phyloP scores from a whole-genome alignment of 2,888 invertebrate species.

The Ypsolopha sequella region DNA sequence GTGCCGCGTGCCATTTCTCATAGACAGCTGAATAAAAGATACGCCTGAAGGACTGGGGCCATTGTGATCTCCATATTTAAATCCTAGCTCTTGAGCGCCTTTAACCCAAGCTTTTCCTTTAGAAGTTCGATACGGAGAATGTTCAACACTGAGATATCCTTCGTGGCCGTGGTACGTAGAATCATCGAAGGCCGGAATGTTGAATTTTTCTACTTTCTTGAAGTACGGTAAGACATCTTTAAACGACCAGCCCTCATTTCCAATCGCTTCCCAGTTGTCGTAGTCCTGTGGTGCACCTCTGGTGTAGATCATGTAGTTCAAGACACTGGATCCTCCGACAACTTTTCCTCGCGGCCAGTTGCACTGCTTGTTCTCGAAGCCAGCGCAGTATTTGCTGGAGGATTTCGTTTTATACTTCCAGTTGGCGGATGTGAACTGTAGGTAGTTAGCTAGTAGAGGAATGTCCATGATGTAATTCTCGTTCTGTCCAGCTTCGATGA shows the following conservation, averaged over 20 bases:
- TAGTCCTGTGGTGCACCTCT: conserved; percentile 80
- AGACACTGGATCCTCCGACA: conserved; percentile 83
- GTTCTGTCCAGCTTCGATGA: conserved; percentile 79
- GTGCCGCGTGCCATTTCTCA: conserved; percentile 75
- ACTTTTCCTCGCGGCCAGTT: conserved; percentile 87
- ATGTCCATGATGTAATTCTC: conserved; percentile 83
- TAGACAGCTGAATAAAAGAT: conserved; percentile 72
- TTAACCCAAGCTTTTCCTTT: conserved; percentile 70
- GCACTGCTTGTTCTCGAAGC: conserved; percentile 80
- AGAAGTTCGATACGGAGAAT: conserved; percentile 61
- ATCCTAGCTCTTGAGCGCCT: conserved; percentile 73
- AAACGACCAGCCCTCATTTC: conserved; percentile 82
- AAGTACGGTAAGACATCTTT: conserved; percentile 80
- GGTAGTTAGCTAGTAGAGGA: conserved; percentile 78
- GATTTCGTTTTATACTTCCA: conserved; percentile 88
- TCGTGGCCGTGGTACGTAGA: conserved; percentile 63
- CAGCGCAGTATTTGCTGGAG: conserved; percentile 78
- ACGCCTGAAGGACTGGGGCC: conserved; percentile 74
- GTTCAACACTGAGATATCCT: conserved; percentile 70
- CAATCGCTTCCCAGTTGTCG: conserved; percentile 79
- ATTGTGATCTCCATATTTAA: conserved; percentile 72
- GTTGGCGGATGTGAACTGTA: conserved; percentile 79
- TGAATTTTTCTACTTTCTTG: conserved; percentile 81
- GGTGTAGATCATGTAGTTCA: conserved; percentile 87
- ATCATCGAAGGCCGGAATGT: conserved; percentile 67